Base-by-base conservation (phyloP, 2,888 invertebrate species). In the Cryptocephalus moraei region DNA sequence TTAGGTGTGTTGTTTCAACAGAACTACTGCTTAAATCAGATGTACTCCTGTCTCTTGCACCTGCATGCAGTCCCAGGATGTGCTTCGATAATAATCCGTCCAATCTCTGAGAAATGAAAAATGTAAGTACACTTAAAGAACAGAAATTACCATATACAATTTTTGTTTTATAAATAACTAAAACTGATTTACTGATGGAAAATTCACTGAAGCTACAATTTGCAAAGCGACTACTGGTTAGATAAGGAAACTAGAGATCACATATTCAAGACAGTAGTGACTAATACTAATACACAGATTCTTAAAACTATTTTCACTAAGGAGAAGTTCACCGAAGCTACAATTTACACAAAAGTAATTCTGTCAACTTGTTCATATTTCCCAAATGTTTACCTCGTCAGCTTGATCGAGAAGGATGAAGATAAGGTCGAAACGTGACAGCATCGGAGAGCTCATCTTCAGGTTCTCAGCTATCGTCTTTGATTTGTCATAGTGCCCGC, bases 391-490 rank as follows among this genome's bases (percentile, higher is more conserved):
- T 65, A 86, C 86, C 76, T 85, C 82, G 67, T 91, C 82, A 6
- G 93, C 89, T 63, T 82, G 81, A 72, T 96, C 95, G 49, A 92
- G 69, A 31, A 96, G 75, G 52, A 95, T 84, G 66, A 93, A 96
- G 41, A 93, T 86, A 46, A 96, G 75, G 74, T 96, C 95, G 70
- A 95, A 96, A 67, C 95, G 77, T 2, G 92, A 92, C 11, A 96
- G 71, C 46, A 96, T 74, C 0, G 94, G 85, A 10, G 87, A 82
- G 54, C 84, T 83, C 56, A 96, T 80, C 68, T 86, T 87, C 50
- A 96, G 75, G 71, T 96, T 96, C 73, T 94, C 92, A 1, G 84
- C 77, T 1, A 96, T 82, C 10, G 90, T 88, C 72, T 91, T 92
- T 0, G 84, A 80, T 61, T 84, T 82, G 66, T 93, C 84, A 65